Evolutionary conservation across 2,113 vertebrate genomes (phyloP).

Genomic region (Anseranas semipalmata): DNA sequence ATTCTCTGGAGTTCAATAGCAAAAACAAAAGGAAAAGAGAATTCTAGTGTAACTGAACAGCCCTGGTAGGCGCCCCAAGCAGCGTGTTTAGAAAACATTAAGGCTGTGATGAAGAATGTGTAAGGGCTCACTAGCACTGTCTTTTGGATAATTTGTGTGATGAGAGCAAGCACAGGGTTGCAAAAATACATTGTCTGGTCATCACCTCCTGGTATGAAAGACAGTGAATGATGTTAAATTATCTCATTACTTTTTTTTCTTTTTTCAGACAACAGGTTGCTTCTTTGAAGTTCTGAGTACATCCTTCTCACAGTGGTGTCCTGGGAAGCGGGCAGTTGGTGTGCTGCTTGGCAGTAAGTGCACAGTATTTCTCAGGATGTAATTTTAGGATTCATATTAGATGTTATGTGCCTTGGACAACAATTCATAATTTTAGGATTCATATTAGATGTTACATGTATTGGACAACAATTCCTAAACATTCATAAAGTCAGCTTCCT

Average conservation of each 20-base stretch:
- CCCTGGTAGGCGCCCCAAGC: not conserved
- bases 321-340: fast-evolving
- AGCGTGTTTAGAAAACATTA: not conserved
- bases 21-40: not conserved
- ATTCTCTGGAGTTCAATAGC: not conserved
- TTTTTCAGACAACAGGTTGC: not conserved
- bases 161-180: not conserved
- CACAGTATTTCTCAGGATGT: not conserved
- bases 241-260: not conserved
- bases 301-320: not conserved
- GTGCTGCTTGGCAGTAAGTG: not conserved
- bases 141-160: not conserved
- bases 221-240: not conserved
- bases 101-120: not conserved
- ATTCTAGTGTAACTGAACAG: not conserved
- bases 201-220: not conserved
- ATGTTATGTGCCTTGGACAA: not conserved
- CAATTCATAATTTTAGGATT: not conserved
- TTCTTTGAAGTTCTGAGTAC: not conserved
- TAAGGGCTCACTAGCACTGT: not conserved
- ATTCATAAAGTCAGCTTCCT: not conserved
- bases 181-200: not conserved
- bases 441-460: not conserved
- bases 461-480: not conserved
- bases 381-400: not conserved